Percentiles rank a stretch among this genome's conserved stretches.
Evolutionary conservation across 1,140 invertebrate species (phyloP).

Genomic region (Sitodiplosis mosellana): DNA sequence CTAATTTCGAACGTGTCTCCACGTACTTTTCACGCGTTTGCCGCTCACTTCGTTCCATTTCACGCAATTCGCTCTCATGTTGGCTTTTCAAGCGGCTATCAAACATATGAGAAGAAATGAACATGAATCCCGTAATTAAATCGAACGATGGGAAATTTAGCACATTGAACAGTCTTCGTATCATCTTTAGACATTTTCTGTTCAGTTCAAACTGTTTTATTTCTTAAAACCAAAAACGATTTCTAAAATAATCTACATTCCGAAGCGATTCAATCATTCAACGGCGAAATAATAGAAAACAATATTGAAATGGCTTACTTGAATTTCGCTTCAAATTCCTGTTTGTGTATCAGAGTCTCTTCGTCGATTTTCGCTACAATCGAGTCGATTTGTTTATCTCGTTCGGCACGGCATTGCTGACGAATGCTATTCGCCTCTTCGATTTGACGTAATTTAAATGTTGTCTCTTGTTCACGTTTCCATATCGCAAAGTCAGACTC

Average conservation of each 20-base stretch:
- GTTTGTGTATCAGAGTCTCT: conserved; percentile 30
- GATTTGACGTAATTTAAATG: conserved; percentile 29
- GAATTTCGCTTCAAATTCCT: conserved; percentile 36
- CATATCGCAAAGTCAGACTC: conserved; percentile 31
- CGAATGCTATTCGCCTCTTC: conserved; percentile 36
- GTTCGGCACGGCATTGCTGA: conserved; percentile 36
- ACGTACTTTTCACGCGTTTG: conserved; percentile 27
- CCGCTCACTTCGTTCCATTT: conserved; percentile 38
- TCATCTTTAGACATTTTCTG: too few relatives aligned
- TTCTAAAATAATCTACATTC: background rate
- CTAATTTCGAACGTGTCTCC: conserved; percentile 31
- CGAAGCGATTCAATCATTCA: too few relatives aligned
- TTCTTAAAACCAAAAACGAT: background rate
- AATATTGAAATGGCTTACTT: conserved; percentile 20
- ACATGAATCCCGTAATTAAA: too few relatives aligned
- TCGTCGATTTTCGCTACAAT: conserved; percentile 40
- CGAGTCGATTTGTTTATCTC: conserved; percentile 45
- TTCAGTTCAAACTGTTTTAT: conserved; percentile 1
- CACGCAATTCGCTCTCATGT: conserved; percentile 45
- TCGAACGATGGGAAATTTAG: too few relatives aligned
- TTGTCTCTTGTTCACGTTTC: conserved; percentile 38
- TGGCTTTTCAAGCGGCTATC: conserved; percentile 50
- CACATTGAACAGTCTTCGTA: too few relatives aligned
- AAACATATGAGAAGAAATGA: background rate
- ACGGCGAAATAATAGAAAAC: background rate